Conservation (phyloP, 2,888 invertebrate genomes). For the Steinernema carpocapsae region DNA sequence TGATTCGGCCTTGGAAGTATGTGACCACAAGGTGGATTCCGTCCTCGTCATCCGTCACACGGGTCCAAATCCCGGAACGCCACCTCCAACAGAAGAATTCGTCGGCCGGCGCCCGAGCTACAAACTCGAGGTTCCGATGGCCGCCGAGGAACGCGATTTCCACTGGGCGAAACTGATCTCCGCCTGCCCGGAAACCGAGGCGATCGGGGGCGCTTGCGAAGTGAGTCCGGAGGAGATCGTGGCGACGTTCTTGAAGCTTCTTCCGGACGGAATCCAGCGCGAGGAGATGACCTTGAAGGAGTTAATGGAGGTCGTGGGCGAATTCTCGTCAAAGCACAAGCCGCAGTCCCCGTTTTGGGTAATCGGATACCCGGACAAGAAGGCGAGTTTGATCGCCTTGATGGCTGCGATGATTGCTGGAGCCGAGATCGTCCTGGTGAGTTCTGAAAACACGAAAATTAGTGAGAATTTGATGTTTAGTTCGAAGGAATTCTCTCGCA, state of each 20-base stretch:
- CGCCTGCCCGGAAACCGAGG: background rate
- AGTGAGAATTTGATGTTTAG: constrained; percentile 40
- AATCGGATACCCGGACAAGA: constrained; percentile 14
- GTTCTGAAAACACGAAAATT: background rate
- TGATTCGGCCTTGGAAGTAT: constrained; percentile 75
- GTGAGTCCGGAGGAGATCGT: background rate
- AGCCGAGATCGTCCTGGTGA: constrained; percentile 6
- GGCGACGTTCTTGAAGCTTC: background rate
- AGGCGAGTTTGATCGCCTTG: background rate
- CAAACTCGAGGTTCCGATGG: constrained; percentile 41
- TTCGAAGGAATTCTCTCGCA: constrained; percentile 53
- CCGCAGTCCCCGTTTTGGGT: background rate
- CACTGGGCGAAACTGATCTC: constrained; percentile 27
- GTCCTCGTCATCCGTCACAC: constrained; percentile 54
- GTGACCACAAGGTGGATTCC: constrained; percentile 36
- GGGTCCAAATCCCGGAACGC: constrained; percentile 52
- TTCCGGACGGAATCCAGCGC: background rate
- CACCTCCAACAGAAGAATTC: constrained; percentile 48
- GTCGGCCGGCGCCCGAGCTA: constrained; percentile 50
- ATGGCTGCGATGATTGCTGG: constrained; percentile 21
- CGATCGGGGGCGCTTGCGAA: background rate
- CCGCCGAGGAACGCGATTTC: constrained; percentile 34
- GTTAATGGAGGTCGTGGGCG: background rate
- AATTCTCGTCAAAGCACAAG: background rate
- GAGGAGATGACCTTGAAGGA: background rate